Percentiles rank a stretch among this genome's conserved stretches.
Evolutionary conservation across 1,140 invertebrate species (phyloP).

Genomic region (Potamilus streckersoni): DNA sequence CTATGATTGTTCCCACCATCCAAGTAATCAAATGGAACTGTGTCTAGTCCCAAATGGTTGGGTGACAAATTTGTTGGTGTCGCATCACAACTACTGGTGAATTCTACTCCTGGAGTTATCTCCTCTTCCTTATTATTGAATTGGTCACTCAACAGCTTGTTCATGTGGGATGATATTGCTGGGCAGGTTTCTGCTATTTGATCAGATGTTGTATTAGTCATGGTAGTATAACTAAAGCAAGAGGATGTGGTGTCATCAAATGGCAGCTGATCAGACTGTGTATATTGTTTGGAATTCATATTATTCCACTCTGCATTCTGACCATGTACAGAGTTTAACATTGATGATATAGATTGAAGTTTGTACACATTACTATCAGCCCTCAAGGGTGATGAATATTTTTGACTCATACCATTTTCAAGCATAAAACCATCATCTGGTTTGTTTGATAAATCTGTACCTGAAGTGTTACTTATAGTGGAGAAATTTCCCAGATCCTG

Average conservation of each 20-base stretch:
- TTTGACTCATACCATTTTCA: conserved; percentile 8
- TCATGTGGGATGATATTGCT: conserved; percentile 60
- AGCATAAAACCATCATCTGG: conserved; percentile 7
- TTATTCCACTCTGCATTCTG: conserved; percentile 17
- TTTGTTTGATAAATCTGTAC: conserved; percentile 8
- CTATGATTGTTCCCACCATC: conserved; percentile 18
- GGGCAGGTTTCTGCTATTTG: conserved; percentile 59
- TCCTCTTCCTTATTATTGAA: conserved; percentile 13
- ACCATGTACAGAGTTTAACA: conserved; percentile 56
- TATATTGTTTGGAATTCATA: conserved; percentile 12
- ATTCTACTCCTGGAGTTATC: conserved; percentile 14
- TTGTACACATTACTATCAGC: conserved; percentile 45
- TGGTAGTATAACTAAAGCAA: conserved; percentile 52
- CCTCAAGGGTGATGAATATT: conserved; percentile 1
- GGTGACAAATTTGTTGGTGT: conserved; percentile 23
- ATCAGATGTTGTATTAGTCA: conserved; percentile 61
- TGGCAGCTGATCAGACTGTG: neutral
- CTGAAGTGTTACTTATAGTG: conserved; percentile 9
- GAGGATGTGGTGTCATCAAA: conserved; percentile 6
- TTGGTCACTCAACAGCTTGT: conserved; percentile 24
- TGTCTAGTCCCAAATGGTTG: conserved; percentile 5
- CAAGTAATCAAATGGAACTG: conserved; percentile 4
- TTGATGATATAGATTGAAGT: conserved; percentile 61
- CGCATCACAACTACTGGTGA: conserved; percentile 21
- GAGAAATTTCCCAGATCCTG: conserved; percentile 27